Percentiles rank a stretch among this genome's conserved stretches.
Evolutionary conservation across 2,113 vertebrate genomes (phyloP).

Genomic region (Phalacrocorax pelagicus): DNA sequence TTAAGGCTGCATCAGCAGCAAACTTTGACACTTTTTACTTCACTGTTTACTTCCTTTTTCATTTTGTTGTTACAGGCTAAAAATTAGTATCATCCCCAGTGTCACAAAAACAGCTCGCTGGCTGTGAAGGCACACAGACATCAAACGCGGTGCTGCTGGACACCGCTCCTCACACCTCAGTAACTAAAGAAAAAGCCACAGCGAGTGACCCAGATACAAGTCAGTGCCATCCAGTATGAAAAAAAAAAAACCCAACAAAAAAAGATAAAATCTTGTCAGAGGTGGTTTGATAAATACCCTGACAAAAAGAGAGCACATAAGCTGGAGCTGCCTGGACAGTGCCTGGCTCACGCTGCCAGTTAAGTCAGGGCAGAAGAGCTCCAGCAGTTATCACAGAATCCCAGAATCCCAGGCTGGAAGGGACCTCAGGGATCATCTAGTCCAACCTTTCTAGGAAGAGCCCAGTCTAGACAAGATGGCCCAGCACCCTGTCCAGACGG

Average conservation of each 20-base stretch:
- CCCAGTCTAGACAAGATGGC: too few relatives aligned
- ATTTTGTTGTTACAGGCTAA: background rate
- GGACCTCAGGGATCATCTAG: too few relatives aligned
- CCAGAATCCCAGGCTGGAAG: too few relatives aligned
- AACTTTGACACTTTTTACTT: background rate
- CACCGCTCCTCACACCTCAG: background rate
- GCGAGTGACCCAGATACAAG: background rate
- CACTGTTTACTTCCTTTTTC: background rate
- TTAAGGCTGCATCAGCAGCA: background rate
- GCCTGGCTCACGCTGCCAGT: background rate
- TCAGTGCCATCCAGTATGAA: background rate
- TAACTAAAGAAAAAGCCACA: background rate
- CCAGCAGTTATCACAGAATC: background rate
- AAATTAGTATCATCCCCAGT: background rate
- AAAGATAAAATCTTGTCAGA: background rate
- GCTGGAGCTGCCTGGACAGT: background rate
- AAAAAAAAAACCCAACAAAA: background rate
- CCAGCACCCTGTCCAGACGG: too few relatives aligned
- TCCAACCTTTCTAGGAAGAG: too few relatives aligned
- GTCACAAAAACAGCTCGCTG: fast-evolving
- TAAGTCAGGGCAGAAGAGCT: background rate
- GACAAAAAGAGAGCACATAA: background rate
- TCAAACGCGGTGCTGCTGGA: background rate
- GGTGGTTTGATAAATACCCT: background rate
- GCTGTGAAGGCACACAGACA: background rate